phyloP scores from a whole-genome alignment of 1,140 invertebrate species.

The Drosophila azteca region DNA sequence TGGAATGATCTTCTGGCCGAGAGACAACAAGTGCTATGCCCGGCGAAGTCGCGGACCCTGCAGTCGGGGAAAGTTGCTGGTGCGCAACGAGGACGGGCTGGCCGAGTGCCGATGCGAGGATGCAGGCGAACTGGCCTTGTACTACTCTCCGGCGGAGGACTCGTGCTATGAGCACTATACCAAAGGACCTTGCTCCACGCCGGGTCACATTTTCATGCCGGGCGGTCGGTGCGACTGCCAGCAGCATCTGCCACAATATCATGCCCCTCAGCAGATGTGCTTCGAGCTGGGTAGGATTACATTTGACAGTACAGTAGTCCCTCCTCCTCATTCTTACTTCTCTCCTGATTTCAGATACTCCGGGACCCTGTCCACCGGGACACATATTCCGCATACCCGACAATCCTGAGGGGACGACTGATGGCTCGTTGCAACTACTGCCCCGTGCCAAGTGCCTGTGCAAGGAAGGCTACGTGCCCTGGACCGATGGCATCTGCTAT shows the following conservation, averaged over 20 bases:
- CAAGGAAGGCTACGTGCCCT: constrained; percentile 88
- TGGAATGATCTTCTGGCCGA: constrained; percentile 89
- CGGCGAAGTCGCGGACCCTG: constrained; percentile 89
- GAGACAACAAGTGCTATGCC: constrained; percentile 89
- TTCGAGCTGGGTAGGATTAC: constrained; percentile 88
- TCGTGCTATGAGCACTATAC: constrained; percentile 91
- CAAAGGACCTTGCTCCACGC: constrained; percentile 89
- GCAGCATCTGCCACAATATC: constrained; percentile 88
- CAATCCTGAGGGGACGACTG: constrained; percentile 41
- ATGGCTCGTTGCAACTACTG: constrained; percentile 75
- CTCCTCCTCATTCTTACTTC: not conserved
- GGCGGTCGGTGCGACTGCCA: constrained; percentile 89
- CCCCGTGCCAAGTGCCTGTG: constrained; percentile 86
- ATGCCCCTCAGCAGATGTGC: constrained; percentile 87
- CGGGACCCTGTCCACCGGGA: constrained; percentile 89
- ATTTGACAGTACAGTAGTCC: not conserved
- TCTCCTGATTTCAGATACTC: constrained; percentile 84
- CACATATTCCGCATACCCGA: constrained; percentile 87
- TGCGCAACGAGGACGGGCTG: constrained; percentile 85
- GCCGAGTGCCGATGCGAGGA: constrained; percentile 86
- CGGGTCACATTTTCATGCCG: constrained; percentile 90
- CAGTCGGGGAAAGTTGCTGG: constrained; percentile 88
- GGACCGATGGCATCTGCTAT: constrained; percentile 89
- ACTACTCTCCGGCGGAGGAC: constrained; percentile 85
- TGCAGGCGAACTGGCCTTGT: constrained; percentile 84